Evolutionary conservation across 23 tunicate species (phyloP).

Genomic region (Ciona savignyi): DNA sequence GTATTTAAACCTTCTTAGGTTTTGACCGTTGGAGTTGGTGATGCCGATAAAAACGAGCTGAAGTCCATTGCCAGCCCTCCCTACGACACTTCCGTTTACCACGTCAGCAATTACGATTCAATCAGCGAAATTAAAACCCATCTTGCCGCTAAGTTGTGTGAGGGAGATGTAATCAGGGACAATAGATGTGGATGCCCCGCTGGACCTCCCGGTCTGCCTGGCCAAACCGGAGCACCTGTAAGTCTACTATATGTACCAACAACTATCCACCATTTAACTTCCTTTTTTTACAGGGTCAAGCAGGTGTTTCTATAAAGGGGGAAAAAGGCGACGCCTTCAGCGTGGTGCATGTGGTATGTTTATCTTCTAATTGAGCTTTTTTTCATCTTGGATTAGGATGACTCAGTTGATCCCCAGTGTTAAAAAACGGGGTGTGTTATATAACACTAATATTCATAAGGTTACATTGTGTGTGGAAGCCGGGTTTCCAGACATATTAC

Average conservation of each 20-base stretch:
- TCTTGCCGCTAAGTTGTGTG: slow-evolving; percentile 81
- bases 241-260: too few species aligned
- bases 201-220: slow-evolving; percentile 95
- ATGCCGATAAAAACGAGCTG: slow-evolving; percentile 69
- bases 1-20: too few species aligned
- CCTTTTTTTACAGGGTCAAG: slow-evolving; percentile 42
- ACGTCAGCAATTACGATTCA: slow-evolving; percentile 68
- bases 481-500: too few species aligned
- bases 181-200: slow-evolving; percentile 89
- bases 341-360: slow-evolving; percentile 77
- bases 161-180: too few species aligned
- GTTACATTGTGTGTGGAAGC: too few species aligned
- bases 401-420: too few species aligned
- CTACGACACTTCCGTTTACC: slow-evolving; percentile 62
- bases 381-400: too few species aligned
- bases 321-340: slow-evolving; percentile 74
- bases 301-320: slow-evolving; percentile 65
- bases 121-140: slow-evolving; percentile 63
- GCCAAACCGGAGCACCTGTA: slow-evolving; percentile 61
- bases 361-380: too few species aligned
- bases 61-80: slow-evolving; percentile 79
- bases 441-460: too few species aligned
- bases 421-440: too few species aligned
- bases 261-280: too few species aligned
- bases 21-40: slow-evolving; percentile 85